These are phyloP conservation scores for Caenorhabditis wallacei DNA, from an alignment of 2,888 invertebrate species.

Conservation along the genomic window DNA sequence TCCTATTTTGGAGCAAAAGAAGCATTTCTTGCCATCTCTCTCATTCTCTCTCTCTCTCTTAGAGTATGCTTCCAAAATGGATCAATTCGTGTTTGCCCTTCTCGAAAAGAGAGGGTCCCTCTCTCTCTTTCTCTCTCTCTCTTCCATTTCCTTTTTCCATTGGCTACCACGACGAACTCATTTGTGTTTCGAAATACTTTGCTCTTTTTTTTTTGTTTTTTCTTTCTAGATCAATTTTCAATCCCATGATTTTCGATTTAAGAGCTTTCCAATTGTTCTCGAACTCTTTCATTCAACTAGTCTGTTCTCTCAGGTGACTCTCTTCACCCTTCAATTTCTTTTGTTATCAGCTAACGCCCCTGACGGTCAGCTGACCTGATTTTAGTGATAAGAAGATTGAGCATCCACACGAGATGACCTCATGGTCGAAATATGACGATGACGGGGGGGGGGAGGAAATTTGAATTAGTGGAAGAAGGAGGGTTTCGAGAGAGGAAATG, in stretches of 20 bases:
- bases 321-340: slow-evolving; percentile 3
- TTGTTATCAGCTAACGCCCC: slow-evolving; percentile 20
- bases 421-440: slow-evolving; percentile 20
- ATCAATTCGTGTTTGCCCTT: slow-evolving; percentile 55
- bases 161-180: slow-evolving; percentile 19
- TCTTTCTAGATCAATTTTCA: too few species aligned
- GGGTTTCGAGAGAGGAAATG: not conserved
- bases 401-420: slow-evolving; percentile 49
- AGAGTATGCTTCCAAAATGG: slow-evolving; percentile 48
- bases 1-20: slow-evolving; percentile 32
- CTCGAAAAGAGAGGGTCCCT: slow-evolving; percentile 19
- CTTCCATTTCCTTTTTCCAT: not conserved
- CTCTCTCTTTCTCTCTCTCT: not conserved
- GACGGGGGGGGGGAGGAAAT: slow-evolving; percentile 7
- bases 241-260: slow-evolving; percentile 3
- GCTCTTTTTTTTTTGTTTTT: not conserved
- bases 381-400: not conserved
- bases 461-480: slow-evolving; percentile 20
- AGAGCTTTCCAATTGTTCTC: slow-evolving; percentile 4
- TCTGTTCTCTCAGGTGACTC: slow-evolving; percentile 29
- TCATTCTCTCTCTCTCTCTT: slow-evolving; percentile 17
- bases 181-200: slow-evolving; percentile 43
- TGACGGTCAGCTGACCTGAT: slow-evolving; percentile 58
- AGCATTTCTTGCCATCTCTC: slow-evolving; percentile 40
- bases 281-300: not conserved